Percentiles rank a stretch among this genome's conserved stretches.
Evolutionary conservation across 2,888 invertebrate species (phyloP).

Genomic region (Drosophila limbata): DNA sequence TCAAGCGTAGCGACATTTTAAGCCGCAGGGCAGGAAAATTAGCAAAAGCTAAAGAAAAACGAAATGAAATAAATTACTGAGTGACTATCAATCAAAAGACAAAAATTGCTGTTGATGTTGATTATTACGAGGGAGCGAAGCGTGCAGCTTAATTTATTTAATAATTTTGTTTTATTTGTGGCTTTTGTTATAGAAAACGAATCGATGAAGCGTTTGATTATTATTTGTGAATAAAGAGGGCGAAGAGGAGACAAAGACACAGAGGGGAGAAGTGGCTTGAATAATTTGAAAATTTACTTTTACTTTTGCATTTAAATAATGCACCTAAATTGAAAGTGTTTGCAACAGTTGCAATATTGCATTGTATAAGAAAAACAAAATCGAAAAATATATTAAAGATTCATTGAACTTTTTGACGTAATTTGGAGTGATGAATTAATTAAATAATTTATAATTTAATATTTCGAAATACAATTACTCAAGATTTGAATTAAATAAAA

Average conservation of each 20-base stretch:
- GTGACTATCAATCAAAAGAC: constrained; percentile 77
- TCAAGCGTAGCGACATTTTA: constrained; percentile 64
- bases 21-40: constrained; percentile 34
- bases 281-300: constrained; percentile 44
- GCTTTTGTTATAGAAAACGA: constrained; percentile 35
- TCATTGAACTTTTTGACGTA: constrained; percentile 28
- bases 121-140: constrained; percentile 62
- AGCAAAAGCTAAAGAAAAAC: constrained; percentile 19
- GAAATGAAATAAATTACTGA: constrained; percentile 29
- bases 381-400: constrained; percentile 8
- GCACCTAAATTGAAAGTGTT: constrained; percentile 34
- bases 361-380: constrained; percentile 7
- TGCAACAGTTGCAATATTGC: constrained; percentile 4
- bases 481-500: neutral
- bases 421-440: neutral
- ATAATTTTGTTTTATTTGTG: constrained; percentile 48
- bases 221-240: neutral
- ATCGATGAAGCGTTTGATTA: constrained; percentile 45
- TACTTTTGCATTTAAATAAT: constrained; percentile 61
- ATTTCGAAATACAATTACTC: neutral
- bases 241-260: neutral
- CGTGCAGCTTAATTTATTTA: constrained; percentile 69
- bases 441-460: neutral
- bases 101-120: constrained; percentile 57
- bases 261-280: neutral